Conservation (phyloP, 2,113 vertebrate genomes). For the Malaclemys terrapin region DNA sequence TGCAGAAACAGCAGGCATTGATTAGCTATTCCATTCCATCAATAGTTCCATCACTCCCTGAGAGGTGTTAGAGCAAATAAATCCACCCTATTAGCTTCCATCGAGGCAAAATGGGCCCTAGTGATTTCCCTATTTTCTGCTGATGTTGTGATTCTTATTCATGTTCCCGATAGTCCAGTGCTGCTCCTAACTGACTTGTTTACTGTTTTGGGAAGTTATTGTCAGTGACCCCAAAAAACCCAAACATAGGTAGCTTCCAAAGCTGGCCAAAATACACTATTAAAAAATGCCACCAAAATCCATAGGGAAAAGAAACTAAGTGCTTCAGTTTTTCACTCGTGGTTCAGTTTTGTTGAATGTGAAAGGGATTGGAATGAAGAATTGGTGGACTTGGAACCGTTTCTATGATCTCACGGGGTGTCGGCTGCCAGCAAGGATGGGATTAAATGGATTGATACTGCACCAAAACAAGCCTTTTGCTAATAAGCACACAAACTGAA, state of each 20-base stretch:
- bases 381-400: not conserved
- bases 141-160: not conserved
- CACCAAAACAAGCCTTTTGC: not conserved
- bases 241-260: not conserved
- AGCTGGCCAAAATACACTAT: not conserved
- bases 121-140: not conserved
- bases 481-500: conserved; percentile 22
- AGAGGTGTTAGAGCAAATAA: not conserved
- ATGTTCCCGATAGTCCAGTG: not conserved
- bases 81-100: not conserved
- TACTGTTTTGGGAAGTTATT: not conserved
- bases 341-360: conserved; percentile 2
- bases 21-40: not conserved
- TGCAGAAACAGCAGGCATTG: not conserved
- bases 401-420: not conserved
- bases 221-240: not conserved
- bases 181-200: not conserved
- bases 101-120: not conserved
- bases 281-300: not conserved
- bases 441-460: conserved; percentile 5
- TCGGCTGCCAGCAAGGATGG: conserved; percentile 18
- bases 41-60: not conserved
- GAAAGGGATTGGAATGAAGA: not conserved
- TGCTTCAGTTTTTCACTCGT: not conserved
- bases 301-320: accelerated